A percentile compares a stretch with the other conserved stretches of the same genome.
These are phyloP conservation scores for Mallotus villosus DNA, from an alignment of 2,797 vertebrate genomes.

Conservation along the genomic window DNA sequence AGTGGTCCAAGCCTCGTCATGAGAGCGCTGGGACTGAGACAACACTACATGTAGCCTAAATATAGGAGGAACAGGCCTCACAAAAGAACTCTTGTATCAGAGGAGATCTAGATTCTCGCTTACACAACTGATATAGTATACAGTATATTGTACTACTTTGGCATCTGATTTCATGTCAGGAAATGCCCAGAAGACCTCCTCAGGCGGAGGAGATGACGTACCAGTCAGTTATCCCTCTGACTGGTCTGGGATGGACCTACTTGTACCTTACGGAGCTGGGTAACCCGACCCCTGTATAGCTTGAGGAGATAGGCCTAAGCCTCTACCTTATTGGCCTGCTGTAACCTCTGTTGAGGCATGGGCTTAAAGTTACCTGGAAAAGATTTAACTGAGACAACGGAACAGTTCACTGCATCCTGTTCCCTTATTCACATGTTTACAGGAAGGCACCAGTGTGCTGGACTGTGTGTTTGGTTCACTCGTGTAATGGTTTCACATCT, in stretches of 20 bases:
- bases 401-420: too few species aligned
- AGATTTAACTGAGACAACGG: too few species aligned
- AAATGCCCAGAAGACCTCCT: neutral
- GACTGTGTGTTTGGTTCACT: neutral
- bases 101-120: neutral
- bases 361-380: too few species aligned
- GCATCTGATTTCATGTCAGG: too few species aligned
- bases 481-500: neutral
- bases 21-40: conserved; percentile 18
- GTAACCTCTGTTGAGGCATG: conserved; percentile 25
- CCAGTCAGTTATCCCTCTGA: neutral
- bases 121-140: neutral
- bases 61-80: conserved; percentile 1
- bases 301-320: neutral
- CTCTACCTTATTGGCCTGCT: conserved; percentile 17
- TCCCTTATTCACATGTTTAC: too few species aligned
- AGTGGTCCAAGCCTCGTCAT: conserved; percentile 32
- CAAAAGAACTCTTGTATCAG: conserved; percentile 13
- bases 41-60: conserved; percentile 23
- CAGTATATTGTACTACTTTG: neutral
- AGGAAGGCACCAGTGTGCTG: too few species aligned
- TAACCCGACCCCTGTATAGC: neutral
- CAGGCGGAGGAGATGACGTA: neutral
- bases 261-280: neutral
- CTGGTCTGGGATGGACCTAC: too few species aligned